phyloP scores from a whole-genome alignment of 2,113 vertebrate species.

The Pagrus major region DNA sequence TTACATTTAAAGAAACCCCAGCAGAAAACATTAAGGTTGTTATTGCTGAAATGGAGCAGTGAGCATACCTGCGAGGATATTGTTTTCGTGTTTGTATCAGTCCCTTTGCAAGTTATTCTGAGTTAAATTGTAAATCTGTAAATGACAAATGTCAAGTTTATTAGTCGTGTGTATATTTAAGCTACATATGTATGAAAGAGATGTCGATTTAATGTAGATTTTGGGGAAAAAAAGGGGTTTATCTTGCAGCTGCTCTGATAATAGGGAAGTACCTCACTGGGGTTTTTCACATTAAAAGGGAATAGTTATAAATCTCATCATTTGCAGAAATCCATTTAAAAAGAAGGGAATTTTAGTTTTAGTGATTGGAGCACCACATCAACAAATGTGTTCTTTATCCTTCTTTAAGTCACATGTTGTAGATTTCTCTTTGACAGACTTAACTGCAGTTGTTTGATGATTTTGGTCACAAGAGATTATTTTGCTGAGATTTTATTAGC shows the following conservation, averaged over 20 bases:
- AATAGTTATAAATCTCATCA: constrained; percentile 1
- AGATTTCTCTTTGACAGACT: constrained; percentile 12
- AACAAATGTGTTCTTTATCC: background rate
- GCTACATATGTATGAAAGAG: constrained; percentile 62
- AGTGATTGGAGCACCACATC: background rate
- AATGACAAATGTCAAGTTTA: constrained; percentile 73
- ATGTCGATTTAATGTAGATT: constrained; percentile 67
- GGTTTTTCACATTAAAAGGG: constrained; percentile 34
- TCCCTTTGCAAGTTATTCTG: constrained; percentile 48
- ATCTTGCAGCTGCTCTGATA: constrained; percentile 60
- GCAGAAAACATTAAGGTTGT: constrained; percentile 3
- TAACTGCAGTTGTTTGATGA: constrained; percentile 1
- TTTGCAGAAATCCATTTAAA: background rate
- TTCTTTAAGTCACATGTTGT: constrained; percentile 7
- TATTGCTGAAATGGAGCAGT: background rate
- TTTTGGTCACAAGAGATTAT: constrained; percentile 48
- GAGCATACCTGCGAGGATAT: constrained; percentile 12
- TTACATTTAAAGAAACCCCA: constrained; percentile 2
- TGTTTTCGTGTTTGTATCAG: constrained; percentile 49
- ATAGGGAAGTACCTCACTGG: constrained; percentile 57
- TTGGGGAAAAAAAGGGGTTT: constrained; percentile 26
- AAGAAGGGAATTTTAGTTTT: constrained; percentile 50
- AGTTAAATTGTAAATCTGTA: constrained; percentile 79
- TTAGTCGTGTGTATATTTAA: constrained; percentile 77
- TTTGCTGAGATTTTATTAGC: constrained; percentile 49